phyloP scores from a whole-genome alignment of 2,113 vertebrate genomes.

The Amazona guildingii region DNA sequence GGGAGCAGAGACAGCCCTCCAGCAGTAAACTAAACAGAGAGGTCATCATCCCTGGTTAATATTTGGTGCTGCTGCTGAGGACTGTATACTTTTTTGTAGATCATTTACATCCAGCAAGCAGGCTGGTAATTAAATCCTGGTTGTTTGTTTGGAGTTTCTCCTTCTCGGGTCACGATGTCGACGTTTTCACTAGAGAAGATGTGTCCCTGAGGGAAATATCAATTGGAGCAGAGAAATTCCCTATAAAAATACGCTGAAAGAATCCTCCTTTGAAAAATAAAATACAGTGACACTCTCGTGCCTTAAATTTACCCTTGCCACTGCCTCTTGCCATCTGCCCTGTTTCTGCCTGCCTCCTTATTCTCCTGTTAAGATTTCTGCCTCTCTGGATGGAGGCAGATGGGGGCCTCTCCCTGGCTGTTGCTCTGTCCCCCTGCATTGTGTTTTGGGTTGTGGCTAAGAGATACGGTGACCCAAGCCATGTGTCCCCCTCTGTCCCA shows the following conservation, averaged over 20 bases:
- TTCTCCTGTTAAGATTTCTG: background rate
- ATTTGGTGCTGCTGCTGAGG: slow-evolving; percentile 61
- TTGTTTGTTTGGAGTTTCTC: slow-evolving; percentile 70
- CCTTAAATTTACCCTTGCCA: background rate
- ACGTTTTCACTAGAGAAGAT: slow-evolving; percentile 76
- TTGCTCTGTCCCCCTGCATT: background rate
- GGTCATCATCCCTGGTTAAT: slow-evolving; percentile 66
- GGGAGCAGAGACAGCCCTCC: slow-evolving; percentile 52
- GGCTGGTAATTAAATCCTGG: slow-evolving; percentile 71
- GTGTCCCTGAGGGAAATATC: slow-evolving; percentile 61
- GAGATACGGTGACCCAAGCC: background rate
- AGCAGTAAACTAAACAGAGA: slow-evolving; percentile 68
- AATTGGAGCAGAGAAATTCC: slow-evolving; percentile 40
- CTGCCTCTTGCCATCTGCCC: background rate
- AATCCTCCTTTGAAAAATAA: slow-evolving; percentile 52
- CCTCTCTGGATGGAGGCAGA: background rate
- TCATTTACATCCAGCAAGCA: slow-evolving; percentile 66
- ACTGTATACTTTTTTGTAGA: slow-evolving; percentile 65
- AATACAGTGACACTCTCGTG: background rate
- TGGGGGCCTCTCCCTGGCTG: background rate
- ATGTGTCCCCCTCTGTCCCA: background rate
- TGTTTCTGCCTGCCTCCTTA: background rate
- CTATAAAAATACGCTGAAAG: slow-evolving; percentile 49
- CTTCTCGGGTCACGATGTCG: slow-evolving; percentile 62
- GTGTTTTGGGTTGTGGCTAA: background rate